Percentiles rank a stretch among this genome's conserved stretches.
These are phyloP conservation scores for Drosophila ustulata DNA, from an alignment of 2,888 invertebrate genomes.

Conservation along the genomic window DNA sequence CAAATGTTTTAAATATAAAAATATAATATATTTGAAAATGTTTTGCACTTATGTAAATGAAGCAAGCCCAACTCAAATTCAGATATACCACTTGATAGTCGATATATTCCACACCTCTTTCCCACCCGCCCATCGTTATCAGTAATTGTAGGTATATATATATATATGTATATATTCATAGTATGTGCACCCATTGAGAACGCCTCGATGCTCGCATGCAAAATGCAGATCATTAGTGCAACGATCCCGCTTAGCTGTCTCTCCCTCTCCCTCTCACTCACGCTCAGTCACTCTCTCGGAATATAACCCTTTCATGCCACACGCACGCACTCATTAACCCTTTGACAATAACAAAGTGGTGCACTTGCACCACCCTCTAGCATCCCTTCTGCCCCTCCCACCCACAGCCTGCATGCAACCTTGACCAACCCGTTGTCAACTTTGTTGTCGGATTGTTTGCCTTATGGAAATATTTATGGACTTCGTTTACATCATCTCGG, in stretches of 20 bases:
- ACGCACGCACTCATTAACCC: slow-evolving; percentile 62
- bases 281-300: not conserved
- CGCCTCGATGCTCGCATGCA: slow-evolving; percentile 41
- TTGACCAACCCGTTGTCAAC: slow-evolving; percentile 25
- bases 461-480: slow-evolving; percentile 25
- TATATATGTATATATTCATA: not conserved
- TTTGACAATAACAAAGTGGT: slow-evolving; percentile 36
- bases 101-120: not conserved
- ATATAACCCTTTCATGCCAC: slow-evolving; percentile 31
- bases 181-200: slow-evolving; percentile 10
- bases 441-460: slow-evolving; percentile 28
- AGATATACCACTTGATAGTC: not conserved
- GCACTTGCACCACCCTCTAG: slow-evolving; percentile 15
- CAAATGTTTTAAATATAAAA: not conserved
- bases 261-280: not conserved
- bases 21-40: not conserved
- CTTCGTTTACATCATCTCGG: slow-evolving; percentile 11
- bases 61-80: not conserved
- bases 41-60: too few relatives aligned
- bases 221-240: slow-evolving; percentile 79
- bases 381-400: not conserved
- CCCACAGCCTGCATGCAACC: slow-evolving; percentile 5
- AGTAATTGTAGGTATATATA: not conserved
- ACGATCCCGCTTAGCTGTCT: slow-evolving; percentile 17
- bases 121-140: not conserved